Percentiles rank a stretch among this genome's conserved stretches.
Conservation (phyloP, 2,888 invertebrate species). For the Cephus rjabovi region DNA sequence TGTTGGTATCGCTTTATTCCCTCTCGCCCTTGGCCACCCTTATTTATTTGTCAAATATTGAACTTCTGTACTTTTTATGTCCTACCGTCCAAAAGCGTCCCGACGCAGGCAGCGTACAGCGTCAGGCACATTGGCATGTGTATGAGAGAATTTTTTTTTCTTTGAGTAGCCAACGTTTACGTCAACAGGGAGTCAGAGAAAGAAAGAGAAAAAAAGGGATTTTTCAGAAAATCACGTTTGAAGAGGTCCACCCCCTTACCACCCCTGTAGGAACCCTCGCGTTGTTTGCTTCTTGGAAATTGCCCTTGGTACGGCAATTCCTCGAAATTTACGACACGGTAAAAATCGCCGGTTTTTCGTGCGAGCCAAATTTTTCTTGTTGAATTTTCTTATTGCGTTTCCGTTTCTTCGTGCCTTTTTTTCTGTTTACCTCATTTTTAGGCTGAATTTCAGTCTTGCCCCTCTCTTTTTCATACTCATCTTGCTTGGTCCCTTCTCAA, state of each 20-base stretch:
- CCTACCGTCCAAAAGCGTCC: neutral
- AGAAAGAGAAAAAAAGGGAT: neutral
- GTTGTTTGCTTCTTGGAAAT: neutral
- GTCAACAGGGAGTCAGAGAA: neutral
- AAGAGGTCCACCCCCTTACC: neutral
- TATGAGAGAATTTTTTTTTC: neutral
- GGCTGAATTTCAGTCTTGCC: neutral
- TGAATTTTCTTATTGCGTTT: neutral
- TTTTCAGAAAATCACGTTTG: neutral
- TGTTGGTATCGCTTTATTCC: conserved; percentile 6
- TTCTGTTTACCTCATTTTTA: neutral
- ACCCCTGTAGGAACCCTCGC: neutral
- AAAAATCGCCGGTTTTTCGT: neutral
- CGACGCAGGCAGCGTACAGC: neutral
- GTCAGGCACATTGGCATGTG: neutral
- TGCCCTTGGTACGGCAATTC: neutral
- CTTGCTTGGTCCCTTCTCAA: neutral
- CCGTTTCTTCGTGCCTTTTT: neutral
- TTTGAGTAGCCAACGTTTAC: neutral
- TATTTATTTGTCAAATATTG: conserved; percentile 59
- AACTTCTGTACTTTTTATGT: conserved; percentile 25
- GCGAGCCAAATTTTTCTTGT: neutral
- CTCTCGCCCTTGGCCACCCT: neutral
- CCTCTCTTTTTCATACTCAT: neutral
- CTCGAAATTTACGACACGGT: neutral